Evolutionary conservation across 1,140 invertebrate species (phyloP), one percentile per base, ranked within the genome.

Genomic region (Leguminivora glycinivorella): DNA sequence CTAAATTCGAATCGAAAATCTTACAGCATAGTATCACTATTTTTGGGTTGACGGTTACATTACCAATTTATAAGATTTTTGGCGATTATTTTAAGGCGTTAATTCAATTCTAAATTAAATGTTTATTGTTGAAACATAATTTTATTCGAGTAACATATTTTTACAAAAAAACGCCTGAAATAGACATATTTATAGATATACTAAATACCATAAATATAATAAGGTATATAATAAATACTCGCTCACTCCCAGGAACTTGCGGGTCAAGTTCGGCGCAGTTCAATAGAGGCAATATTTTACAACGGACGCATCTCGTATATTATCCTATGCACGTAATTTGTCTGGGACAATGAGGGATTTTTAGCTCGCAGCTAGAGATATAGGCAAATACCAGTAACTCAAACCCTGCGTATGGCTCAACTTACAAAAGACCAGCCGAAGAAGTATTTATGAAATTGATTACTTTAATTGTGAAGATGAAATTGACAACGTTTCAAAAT

Each of bases 331-430:
- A 52, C 17, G 47, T 52, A 34, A 63, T 63, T 63, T 63, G 29
- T 29, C 58, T 63, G 29, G 47, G 17, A 29, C 58, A 63, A 29
- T 63, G 58, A 63, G 58, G n/a, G 58, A 63, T 63, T 63, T 63
- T 63, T 63, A 63, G 58, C 58, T 63, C 17, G 25, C 58, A 63
- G 58, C 58, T 29, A 63, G 58, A 63, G 26, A n/a, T 14, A 60
- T 29, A 29, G 56, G 47, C 47, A 52, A 52, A 52, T 52, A 63
- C 29, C n/a, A 1, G 58, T 63, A 63, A 63, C 14, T 63, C 58
- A 17, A 63, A 29, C 26, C 26, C 26, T 34, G 25, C 17, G 58
- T 29, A 25, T 34, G 58, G 58, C 6, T 5, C 58, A 31, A 63
- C 9, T 60, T 17, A 52, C 47, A 52, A n/a, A 52, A 52, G 47